Evolutionary conservation across 2,888 invertebrate species (phyloP).

Genomic region (Pachydiplax longipennis): DNA sequence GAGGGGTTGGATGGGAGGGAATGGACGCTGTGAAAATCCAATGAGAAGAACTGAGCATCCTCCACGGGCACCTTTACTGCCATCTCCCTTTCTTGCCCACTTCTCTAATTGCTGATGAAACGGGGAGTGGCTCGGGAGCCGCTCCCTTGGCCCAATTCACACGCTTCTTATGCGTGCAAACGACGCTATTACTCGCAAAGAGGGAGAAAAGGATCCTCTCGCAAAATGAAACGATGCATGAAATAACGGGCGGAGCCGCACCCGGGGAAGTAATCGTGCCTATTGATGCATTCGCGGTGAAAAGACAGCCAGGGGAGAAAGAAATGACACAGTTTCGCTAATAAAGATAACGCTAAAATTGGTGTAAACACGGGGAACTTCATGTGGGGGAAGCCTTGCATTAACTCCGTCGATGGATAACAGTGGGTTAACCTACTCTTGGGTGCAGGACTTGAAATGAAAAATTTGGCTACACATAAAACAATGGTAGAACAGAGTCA

Average conservation of each 20-base stretch:
- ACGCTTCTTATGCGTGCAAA: neutral
- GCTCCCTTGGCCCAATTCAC: neutral
- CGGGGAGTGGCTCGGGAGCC: neutral
- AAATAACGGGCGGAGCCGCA: neutral
- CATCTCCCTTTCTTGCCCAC: neutral
- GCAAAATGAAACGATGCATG: neutral
- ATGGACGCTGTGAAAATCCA: neutral
- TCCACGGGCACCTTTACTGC: neutral
- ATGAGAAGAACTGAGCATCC: neutral
- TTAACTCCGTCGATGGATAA: too few species aligned
- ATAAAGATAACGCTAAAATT: too few species aligned
- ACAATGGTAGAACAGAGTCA: too few species aligned
- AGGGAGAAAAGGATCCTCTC: neutral
- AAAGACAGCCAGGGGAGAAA: too few species aligned
- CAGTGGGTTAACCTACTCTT: too few species aligned
- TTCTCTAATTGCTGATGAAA: neutral
- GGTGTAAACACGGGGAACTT: too few species aligned
- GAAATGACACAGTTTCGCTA: too few species aligned
- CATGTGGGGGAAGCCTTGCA: too few species aligned
- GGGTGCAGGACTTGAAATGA: too few species aligned
- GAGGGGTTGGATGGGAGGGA: neutral
- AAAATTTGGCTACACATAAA: too few species aligned
- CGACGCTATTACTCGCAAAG: neutral
- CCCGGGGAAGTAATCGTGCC: too few species aligned
- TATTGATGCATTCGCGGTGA: too few species aligned